Evolutionary conservation across 2,888 invertebrate genomes (phyloP).

Genomic region (Drosophila picticornis): DNA sequence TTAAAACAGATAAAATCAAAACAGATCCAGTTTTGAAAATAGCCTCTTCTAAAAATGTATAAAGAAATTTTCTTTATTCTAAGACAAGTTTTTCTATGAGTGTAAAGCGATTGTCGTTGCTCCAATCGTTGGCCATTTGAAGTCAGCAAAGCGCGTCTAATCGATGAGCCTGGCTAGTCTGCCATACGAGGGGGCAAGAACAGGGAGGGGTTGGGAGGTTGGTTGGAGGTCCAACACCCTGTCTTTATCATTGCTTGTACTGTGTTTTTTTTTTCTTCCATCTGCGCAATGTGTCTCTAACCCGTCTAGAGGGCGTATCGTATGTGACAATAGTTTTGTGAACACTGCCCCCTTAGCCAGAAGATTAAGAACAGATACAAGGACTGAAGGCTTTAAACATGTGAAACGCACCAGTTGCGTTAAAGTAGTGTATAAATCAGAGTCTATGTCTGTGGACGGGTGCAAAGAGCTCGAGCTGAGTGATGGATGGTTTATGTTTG

Average conservation of each 20-base stretch:
- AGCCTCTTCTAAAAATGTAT: background rate
- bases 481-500: slow-evolving; percentile 43
- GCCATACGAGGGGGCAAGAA: background rate
- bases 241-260: background rate
- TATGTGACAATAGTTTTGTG: slow-evolving; percentile 72
- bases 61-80: background rate
- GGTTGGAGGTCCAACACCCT: background rate
- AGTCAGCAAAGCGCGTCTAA: slow-evolving; percentile 60
- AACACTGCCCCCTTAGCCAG: slow-evolving; percentile 31
- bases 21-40: background rate
- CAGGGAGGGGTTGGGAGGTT: too few relatives aligned
- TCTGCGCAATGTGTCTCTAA: slow-evolving; percentile 36
- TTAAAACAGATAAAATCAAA: background rate
- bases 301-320: slow-evolving; percentile 69
- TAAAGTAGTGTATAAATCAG: slow-evolving; percentile 56
- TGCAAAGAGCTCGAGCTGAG: slow-evolving; percentile 32
- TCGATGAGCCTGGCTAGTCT: slow-evolving; percentile 51
- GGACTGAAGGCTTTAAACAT: slow-evolving; percentile 27
- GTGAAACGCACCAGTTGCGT: slow-evolving; percentile 46
- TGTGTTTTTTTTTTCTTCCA: background rate
- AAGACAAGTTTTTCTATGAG: background rate
- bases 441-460: slow-evolving; percentile 29
- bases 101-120: slow-evolving; percentile 9
- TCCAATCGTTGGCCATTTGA: slow-evolving; percentile 33
- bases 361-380: slow-evolving; percentile 53